Evolutionary conservation across 2,797 vertebrate genomes (phyloP).

Genomic region (Glyptemys insculpta): DNA sequence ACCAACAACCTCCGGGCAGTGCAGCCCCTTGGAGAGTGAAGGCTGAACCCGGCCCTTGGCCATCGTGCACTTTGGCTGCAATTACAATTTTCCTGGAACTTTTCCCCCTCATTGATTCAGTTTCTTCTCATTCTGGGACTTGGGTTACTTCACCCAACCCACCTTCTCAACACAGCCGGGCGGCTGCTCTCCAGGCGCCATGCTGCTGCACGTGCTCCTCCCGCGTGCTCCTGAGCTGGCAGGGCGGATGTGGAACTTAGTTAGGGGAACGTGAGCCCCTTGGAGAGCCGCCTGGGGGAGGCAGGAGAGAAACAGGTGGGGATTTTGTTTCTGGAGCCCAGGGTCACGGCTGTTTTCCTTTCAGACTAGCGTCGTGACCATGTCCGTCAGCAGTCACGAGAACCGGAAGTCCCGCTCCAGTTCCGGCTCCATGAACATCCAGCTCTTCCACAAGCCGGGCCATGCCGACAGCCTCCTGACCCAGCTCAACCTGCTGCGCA

Average conservation of each 20-base stretch:
- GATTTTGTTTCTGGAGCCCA: neutral
- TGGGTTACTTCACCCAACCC: too few relatives aligned
- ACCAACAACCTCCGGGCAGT: accelerated
- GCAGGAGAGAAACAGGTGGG: too few relatives aligned
- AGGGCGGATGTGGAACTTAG: accelerated
- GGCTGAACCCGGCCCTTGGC: neutral
- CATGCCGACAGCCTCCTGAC: conserved; percentile 93
- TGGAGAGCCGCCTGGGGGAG: neutral
- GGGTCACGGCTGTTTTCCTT: neutral
- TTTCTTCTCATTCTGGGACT: neutral
- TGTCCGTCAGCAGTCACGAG: conserved; percentile 96
- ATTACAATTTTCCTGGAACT: accelerated
- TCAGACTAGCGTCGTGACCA: conserved; percentile 73
- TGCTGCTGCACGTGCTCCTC: accelerated
- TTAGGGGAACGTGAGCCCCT: accelerated
- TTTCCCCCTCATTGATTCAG: accelerated
- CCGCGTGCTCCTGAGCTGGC: too few relatives aligned
- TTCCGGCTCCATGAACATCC: conserved; percentile 93
- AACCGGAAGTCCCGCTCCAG: conserved; percentile 96
- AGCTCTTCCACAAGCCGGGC: conserved; percentile 94
- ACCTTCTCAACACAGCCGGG: accelerated
- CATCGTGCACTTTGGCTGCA: accelerated
- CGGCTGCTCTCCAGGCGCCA: neutral
- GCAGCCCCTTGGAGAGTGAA: accelerated
- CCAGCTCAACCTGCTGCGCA: conserved; percentile 92